Evolutionary conservation across 2,113 vertebrate genomes (phyloP).

Genomic region (Tautogolabrus adspersus): DNA sequence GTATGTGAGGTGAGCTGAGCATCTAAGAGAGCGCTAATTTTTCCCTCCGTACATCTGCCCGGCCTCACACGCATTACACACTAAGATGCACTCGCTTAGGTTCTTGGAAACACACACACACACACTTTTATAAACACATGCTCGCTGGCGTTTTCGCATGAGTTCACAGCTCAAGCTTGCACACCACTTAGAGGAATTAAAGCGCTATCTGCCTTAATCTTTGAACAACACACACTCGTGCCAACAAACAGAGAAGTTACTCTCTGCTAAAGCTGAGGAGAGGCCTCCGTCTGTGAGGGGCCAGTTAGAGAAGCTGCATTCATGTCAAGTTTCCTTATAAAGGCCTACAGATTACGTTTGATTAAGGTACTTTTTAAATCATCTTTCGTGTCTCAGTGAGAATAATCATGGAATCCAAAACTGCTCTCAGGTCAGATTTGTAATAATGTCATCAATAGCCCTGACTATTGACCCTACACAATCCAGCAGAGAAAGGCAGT

Average conservation of each 20-base stretch:
- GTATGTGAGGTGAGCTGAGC: constrained; percentile 53
- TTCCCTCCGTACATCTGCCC: constrained; percentile 66
- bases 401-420: too few relatives aligned
- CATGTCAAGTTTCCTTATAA: too few relatives aligned
- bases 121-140: constrained; percentile 59
- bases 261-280: not conserved
- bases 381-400: too few relatives aligned
- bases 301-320: not conserved
- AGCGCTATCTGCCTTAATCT: constrained; percentile 49
- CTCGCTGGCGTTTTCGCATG: constrained; percentile 55
- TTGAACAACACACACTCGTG: constrained; percentile 38
- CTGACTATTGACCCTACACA: too few relatives aligned
- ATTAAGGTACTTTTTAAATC: too few relatives aligned
- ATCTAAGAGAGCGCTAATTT: constrained; percentile 65
- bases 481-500: not conserved
- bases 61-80: constrained; percentile 70
- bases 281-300: not conserved
- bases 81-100: constrained; percentile 71
- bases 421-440: not conserved
- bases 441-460: too few relatives aligned
- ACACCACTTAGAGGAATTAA: constrained; percentile 62
- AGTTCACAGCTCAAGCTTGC: constrained; percentile 56
- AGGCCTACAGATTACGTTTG: too few relatives aligned
- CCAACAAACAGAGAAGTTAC: constrained; percentile 40
- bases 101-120: constrained; percentile 62